Percentiles rank a stretch among this genome's conserved stretches.
Conservation (phyloP, 2,113 vertebrate species). For the Otus sunia region DNA sequence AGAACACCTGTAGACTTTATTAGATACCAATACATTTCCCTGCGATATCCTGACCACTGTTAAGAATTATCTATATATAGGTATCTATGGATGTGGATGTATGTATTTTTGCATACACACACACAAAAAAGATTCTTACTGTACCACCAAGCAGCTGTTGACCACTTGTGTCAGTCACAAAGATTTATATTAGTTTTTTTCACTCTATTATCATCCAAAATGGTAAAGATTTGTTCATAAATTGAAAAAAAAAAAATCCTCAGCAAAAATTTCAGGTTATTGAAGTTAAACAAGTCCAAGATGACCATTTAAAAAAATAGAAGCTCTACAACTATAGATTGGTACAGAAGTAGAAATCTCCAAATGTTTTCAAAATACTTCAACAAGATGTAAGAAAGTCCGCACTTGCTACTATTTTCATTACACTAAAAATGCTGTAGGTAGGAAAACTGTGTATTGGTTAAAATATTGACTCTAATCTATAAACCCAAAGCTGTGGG, state of each 20-base stretch:
- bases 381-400: not conserved
- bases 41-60: not conserved
- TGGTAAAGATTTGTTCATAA: not conserved
- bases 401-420: not conserved
- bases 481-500: not conserved
- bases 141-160: not conserved
- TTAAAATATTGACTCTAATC: not conserved
- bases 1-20: not conserved
- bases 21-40: not conserved
- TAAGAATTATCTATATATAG: not conserved
- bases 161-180: not conserved
- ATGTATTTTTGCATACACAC: fast-evolving
- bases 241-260: not conserved
- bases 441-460: not conserved
- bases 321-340: not conserved
- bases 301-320: not conserved
- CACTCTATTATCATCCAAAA: not conserved
- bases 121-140: not conserved
- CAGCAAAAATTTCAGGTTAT: not conserved
- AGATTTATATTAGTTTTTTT: not conserved
- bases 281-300: not conserved
- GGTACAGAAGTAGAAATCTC: not conserved
- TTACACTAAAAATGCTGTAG: not conserved
- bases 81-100: not conserved
- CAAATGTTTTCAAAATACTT: not conserved